These are phyloP conservation scores for Cheilosia soror DNA, from an alignment of 2,888 invertebrate genomes.

Conservation along the genomic window DNA sequence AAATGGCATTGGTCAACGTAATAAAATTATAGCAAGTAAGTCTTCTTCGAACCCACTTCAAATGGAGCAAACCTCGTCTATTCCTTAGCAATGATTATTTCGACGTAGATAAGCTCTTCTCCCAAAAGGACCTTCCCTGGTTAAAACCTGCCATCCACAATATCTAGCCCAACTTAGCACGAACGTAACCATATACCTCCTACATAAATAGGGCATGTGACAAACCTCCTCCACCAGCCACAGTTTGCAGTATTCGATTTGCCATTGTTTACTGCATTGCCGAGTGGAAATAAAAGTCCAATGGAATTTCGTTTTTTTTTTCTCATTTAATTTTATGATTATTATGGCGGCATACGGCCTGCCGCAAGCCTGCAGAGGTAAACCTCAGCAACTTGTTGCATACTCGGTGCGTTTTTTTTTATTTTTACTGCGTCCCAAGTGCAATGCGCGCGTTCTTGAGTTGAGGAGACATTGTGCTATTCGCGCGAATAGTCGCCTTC, in stretches of 20 bases:
- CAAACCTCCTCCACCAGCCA: background rate
- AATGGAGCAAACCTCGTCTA: no score
- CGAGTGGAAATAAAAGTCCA: conserved; percentile 1
- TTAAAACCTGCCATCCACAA: no score
- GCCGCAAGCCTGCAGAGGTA: conserved; percentile 49
- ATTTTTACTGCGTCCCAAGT: conserved; percentile 15
- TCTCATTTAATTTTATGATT: conserved; percentile 24
- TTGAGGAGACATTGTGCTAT: conserved; percentile 51
- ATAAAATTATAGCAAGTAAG: no score
- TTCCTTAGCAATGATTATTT: no score
- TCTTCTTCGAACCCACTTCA: no score
- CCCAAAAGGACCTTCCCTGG: no score
- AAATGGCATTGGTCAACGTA: no score
- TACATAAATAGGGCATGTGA: background rate
- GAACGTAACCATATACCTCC: no score
- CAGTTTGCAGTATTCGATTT: conserved; percentile 29
- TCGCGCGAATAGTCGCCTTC: conserved; percentile 19
- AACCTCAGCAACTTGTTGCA: conserved; percentile 68
- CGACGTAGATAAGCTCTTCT: no score
- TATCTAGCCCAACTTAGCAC: no score
- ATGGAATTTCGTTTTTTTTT: conserved; percentile 7
- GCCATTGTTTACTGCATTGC: conserved; percentile 7
- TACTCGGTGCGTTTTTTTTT: conserved; percentile 13
- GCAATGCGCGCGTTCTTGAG: conserved; percentile 49
- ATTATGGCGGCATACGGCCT: conserved; percentile 71